Base-by-base conservation (phyloP, 2,113 vertebrate species). In the Gasterosteus nipponicus region DNA sequence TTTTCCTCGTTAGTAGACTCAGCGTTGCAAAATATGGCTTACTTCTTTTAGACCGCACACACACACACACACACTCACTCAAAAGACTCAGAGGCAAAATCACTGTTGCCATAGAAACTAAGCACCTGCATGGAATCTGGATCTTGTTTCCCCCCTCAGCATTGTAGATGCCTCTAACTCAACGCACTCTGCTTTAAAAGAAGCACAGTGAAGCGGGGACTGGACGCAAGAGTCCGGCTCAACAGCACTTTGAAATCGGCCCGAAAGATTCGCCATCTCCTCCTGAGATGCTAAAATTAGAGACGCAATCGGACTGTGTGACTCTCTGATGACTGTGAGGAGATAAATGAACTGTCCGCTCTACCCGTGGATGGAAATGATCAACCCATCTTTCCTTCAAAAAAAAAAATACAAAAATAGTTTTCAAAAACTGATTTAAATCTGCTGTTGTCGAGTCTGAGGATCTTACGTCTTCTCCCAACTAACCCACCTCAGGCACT, bases 61-160 rank as follows among this genome's bases (percentile, higher is more conserved):
- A 39, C 33, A 54, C 53, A 53, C 49, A 53, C 58, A 65, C 26
- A 58, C 29, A 29, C 49, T 42, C n/a, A 8, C 60, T 83, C 41
- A 72, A 65, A 78, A 47, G 63, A 80, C 60, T 77, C 60, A 39
- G 69, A 73, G 70, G 61, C 57, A 69, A 86, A 79, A 82, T 78
- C 70, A 35, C 70, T 19, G 78, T 88, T 87, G 73, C 85, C 86
- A 81, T 92, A 86, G 87, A 77, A 83, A 86, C 83, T 38, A 69
- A 73, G 71, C 84, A 84, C 82, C 82, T 92, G 91, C 92, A 93
- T 87, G 86, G 73, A 84, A 58, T 47, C 39, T 44, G 87, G 86
- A 77, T 77, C 49, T 59, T 68, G 78, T 59, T 69, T 81, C 67
- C 80, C 66, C 62, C 70, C 76, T 84, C 79, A 54, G 78, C 73